Base-by-base conservation (phyloP, 2,113 vertebrate species). In the Pao palembangensis region DNA sequence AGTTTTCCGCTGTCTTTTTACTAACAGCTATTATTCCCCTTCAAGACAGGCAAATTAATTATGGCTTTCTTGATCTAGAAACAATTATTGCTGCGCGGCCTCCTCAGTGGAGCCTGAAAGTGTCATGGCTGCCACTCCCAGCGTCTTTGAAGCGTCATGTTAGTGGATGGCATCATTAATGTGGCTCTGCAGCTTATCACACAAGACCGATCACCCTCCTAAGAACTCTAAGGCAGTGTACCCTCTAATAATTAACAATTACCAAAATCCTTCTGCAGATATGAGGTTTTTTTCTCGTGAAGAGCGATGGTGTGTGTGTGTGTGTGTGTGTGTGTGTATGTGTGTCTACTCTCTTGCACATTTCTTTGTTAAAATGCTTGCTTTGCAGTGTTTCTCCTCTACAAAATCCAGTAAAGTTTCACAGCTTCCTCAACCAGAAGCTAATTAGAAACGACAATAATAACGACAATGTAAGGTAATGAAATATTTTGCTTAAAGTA, bases 21-120 rank as follows among this genome's bases (percentile, higher is more conserved):
- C 62, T 55, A 73, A 57, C 66, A 73, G 71, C 68, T 65, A 66
- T 71, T 84, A 78, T 81, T 70, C 70, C 69, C 48, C 60, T 67
- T 86, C 81, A 81, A 88, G 80, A 85, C 78, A 59, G 59, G 68
- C 20, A 79, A 86, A 88, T 86, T 88, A 86, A 89, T 84, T 84
- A 76, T 15, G 83, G 72, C 75, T 69, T 84, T 76, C 78, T 88
- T 89, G 72, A 88, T 87, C 84, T 84, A 67, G 81, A 86, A 86
- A 84, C 85, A 84, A 86, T 88, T 84, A 80, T 85, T 82, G 68
- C 69, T 64, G 67, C 75, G 5, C 38, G 51, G 71, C 71, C 67
- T 81, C 71, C 78, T 85, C 69, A 17, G 65, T 64, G 3, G 62
- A 75, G 71, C 76, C 74, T 87, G 76, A 65, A 82, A 81, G 78